These are phyloP conservation scores for Cheilosia variabilis DNA, from an alignment of 2,888 invertebrate genomes.

Conservation along the genomic window DNA sequence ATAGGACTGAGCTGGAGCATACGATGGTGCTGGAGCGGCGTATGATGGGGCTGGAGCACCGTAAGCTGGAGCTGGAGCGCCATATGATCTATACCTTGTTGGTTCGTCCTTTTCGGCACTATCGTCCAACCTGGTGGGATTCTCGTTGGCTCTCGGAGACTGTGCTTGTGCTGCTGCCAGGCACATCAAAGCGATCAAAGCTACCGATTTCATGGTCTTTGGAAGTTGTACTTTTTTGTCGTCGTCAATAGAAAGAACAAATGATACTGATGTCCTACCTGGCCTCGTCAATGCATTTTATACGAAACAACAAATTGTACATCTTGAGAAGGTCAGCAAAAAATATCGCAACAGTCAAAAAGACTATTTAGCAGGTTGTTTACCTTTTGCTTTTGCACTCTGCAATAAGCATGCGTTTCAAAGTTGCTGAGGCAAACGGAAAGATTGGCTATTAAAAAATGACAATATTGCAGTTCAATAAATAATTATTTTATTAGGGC, in stretches of 20 bases:
- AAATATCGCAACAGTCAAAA: not conserved
- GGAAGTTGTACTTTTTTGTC: not conserved
- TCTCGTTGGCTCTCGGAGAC: constrained; percentile 45
- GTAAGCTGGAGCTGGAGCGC: constrained; percentile 35
- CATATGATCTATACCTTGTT: constrained; percentile 52
- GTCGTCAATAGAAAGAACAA: constrained; percentile 13
- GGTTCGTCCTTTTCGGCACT: constrained; percentile 26
- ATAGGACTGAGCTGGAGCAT: constrained; percentile 52
- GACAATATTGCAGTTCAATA: constrained; percentile 15
- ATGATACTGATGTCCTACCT: constrained; percentile 65
- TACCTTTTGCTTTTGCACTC: not conserved
- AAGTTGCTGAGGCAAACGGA: constrained; percentile 31
- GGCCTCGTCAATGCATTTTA: constrained; percentile 61
- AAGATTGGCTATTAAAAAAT: constrained; percentile 1
- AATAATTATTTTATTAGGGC: not conserved
- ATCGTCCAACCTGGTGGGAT: constrained; percentile 25
- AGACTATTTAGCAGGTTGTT: constrained; percentile 10
- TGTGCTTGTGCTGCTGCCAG: constrained; percentile 30
- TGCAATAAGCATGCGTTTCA: constrained; percentile 13
- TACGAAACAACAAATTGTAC: constrained; percentile 41
- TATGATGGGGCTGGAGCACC: constrained; percentile 26
- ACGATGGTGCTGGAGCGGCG: constrained; percentile 49
- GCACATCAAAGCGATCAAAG: constrained; percentile 56
- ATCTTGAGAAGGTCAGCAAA: constrained; percentile 61
- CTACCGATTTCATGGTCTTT: constrained; percentile 54